Base-by-base conservation (phyloP, 2,888 invertebrate species). In the Hylaea fasciaria region DNA sequence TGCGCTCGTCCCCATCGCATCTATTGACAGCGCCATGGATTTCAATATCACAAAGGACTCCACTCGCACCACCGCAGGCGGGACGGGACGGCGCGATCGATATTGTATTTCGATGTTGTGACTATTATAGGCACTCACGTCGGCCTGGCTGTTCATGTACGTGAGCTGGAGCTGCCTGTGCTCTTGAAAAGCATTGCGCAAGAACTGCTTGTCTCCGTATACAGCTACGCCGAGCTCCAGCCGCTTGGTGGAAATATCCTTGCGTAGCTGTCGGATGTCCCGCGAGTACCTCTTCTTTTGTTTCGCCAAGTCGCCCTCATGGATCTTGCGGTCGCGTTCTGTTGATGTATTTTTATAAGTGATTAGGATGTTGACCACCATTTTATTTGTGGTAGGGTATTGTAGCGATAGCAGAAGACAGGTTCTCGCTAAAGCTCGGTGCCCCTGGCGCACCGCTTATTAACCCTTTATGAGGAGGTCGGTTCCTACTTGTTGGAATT, bases 321-420 rank as follows among this genome's bases (percentile, higher is more conserved):
- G 93, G 51, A 94, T 93, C 76, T 93, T 94, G 54, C 93, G 92
- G 68, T 95, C 95, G 14, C 95, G 91, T 53, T 92, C 95, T 95
- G 28, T 2, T 39, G 9, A 37, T 1, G 13, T 14, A 1, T 37
- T 37, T 3, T 37, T 7, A 12, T 11, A 35, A 8, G 2, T 28
- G 2, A 9, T 8, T 35, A 35, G 5, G 35, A 35, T 2, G 35
- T 11, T n/a, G n/a, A n/a, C n/a, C n/a, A n/a, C n/a, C n/a, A n/a
- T n/a, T n/a, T n/a, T n/a, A n/a, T n/a, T n/a, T n/a, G n/a, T n/a
- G n/a, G n/a, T n/a, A n/a, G n/a, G n/a, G n/a, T n/a, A n/a, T n/a
- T n/a, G n/a, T n/a, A n/a, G n/a, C n/a, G n/a, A n/a, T n/a, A n/a
- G n/a, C n/a, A n/a, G n/a, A n/a, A n/a, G n/a, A n/a, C n/a, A n/a